Conservation (phyloP, 2,888 invertebrate species). For the Bibio marci region DNA sequence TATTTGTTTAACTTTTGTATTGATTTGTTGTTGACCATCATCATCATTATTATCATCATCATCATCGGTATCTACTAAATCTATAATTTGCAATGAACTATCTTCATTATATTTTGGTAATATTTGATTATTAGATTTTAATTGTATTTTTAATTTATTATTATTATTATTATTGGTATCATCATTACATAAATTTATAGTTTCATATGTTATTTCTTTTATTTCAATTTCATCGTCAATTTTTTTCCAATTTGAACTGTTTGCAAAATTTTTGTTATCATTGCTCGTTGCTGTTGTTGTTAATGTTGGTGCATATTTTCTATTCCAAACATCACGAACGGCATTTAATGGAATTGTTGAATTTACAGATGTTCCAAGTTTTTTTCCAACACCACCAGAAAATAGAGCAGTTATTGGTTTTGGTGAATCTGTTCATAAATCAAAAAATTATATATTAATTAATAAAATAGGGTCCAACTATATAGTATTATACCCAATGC, state of each 20-base stretch:
- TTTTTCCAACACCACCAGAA: neutral
- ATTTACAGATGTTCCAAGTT: slow-evolving; percentile 14
- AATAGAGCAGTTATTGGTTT: neutral
- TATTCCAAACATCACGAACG: slow-evolving; percentile 20
- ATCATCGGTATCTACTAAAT: neutral
- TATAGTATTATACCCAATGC: no score
- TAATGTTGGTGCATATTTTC: slow-evolving; percentile 13
- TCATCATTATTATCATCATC: neutral
- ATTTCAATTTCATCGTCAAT: slow-evolving; percentile 23
- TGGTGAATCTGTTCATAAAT: neutral
- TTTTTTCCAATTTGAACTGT: slow-evolving; percentile 1
- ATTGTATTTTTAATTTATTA: neutral
- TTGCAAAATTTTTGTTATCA: neutral
- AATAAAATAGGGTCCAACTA: no score
- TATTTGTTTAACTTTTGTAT: neutral
- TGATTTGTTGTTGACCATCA: neutral
- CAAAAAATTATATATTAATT: neutral
- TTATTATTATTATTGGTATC: neutral
- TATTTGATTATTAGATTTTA: no score
- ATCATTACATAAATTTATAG: slow-evolving; percentile 1
- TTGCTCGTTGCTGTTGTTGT: neutral
- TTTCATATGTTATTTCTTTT: neutral
- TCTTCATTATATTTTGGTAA: no score
- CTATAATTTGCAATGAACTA: no score
- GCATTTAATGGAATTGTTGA: neutral